Percentiles rank a stretch among this genome's conserved stretches.
phyloP scores from a whole-genome alignment of 2,797 vertebrate genomes.

The Spondyliosoma cantharus region DNA sequence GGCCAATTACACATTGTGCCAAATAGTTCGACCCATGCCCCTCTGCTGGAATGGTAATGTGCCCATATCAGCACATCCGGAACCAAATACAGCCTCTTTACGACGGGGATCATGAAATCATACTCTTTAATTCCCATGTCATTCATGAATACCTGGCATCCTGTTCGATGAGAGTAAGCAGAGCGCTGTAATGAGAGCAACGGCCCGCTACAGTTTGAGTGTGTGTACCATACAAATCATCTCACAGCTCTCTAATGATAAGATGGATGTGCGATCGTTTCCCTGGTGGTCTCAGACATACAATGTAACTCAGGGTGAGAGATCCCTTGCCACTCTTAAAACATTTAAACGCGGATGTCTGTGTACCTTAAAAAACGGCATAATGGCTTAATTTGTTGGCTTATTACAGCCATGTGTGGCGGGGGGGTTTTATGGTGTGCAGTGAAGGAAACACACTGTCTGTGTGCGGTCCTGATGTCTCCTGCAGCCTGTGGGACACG shows the following conservation, averaged over 20 bases:
- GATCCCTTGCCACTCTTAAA: slow-evolving; percentile 84
- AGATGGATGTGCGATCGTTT: slow-evolving; percentile 69
- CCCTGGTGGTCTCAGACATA: slow-evolving; percentile 83
- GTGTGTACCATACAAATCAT: slow-evolving; percentile 40
- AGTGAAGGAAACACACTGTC: slow-evolving; percentile 77
- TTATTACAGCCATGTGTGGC: slow-evolving; percentile 88
- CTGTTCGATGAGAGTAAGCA: slow-evolving; percentile 24
- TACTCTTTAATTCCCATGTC: slow-evolving; percentile 14
- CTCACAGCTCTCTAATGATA: slow-evolving; percentile 53
- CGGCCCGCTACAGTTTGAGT: slow-evolving; percentile 21
- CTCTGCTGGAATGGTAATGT: slow-evolving; percentile 65
- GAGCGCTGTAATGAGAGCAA: slow-evolving; percentile 14
- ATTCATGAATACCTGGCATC: slow-evolving; percentile 23
- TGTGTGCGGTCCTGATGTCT: slow-evolving; percentile 86
- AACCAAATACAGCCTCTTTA: slow-evolving; percentile 31
- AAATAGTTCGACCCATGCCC: slow-evolving; percentile 70
- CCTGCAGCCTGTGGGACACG: slow-evolving; percentile 78
- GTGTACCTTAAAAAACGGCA: slow-evolving; percentile 83
- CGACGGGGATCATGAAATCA: slow-evolving; percentile 44
- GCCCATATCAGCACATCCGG: slow-evolving; percentile 68
- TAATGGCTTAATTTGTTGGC: slow-evolving; percentile 86
- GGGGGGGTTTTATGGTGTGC: slow-evolving; percentile 76
- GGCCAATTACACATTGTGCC: slow-evolving; percentile 60
- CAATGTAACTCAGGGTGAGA: slow-evolving; percentile 75
- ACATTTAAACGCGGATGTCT: slow-evolving; percentile 87